Conservation (phyloP, 2,888 invertebrate species). For the Lysandra bellargus region DNA sequence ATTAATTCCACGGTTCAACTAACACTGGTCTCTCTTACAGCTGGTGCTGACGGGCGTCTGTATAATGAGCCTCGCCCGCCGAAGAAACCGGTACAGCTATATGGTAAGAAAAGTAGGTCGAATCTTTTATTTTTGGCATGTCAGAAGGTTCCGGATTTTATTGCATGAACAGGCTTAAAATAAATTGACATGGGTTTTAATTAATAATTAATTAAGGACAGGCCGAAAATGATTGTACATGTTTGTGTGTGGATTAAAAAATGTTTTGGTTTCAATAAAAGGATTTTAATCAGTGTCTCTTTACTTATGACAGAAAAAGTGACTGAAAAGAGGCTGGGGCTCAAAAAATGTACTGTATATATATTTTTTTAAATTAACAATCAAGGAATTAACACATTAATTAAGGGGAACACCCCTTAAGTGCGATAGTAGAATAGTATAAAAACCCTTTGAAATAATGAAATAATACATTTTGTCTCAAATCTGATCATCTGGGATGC, state of each 20-base stretch:
- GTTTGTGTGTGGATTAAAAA: neutral
- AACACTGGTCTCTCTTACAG: conserved; percentile 72
- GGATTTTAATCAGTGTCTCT: neutral
- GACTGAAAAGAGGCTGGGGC: neutral
- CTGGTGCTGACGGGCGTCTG: conserved; percentile 92
- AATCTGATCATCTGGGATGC: neutral
- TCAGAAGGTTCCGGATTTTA: neutral
- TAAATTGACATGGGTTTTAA: neutral
- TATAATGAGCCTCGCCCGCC: conserved; percentile 90
- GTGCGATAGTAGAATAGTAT: neutral
- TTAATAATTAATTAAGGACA: neutral
- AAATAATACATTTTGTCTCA: neutral
- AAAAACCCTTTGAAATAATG: neutral
- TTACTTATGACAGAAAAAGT: neutral
- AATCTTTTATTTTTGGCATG: conserved; percentile 40
- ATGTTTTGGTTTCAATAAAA: neutral
- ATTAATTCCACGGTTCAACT: neutral
- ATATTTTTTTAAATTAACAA: neutral
- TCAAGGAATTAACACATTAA: too few relatives aligned
- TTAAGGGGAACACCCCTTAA: too few relatives aligned
- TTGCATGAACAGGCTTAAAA: neutral
- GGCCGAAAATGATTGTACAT: neutral
- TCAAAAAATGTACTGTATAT: neutral
- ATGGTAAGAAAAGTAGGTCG: conserved; percentile 86
- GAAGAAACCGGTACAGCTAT: conserved; percentile 92